Base-by-base conservation (phyloP, 2,888 invertebrate genomes). In the Nomada ruficornis region DNA sequence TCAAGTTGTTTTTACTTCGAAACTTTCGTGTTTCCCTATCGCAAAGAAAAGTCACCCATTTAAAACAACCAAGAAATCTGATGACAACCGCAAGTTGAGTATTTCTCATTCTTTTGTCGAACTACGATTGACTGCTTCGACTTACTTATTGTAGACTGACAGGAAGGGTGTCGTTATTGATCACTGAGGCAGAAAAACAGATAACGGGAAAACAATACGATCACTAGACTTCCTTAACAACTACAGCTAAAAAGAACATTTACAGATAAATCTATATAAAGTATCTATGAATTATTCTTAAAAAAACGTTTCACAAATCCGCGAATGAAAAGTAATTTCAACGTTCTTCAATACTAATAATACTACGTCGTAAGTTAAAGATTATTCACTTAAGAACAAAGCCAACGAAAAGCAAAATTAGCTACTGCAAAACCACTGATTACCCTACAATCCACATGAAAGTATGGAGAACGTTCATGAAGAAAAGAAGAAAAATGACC, bases 161-260 rank as follows among this genome's bases (percentile, higher is more conserved):
- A 26, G n/a, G 18, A 62, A 50, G 67, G 29, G 50, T 62, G 47
- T 72, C 18, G 42, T 73, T 72, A 36, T 26, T 44, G 54, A n/a
- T 4, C 11, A 29, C 10, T 18, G 42, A 23, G n/a, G 29, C 23
- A 36, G 23, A 55, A 44, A 63, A 68, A 55, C 23, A 42, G 50
- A 42, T 42, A 64, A 64, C 36, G 5, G 15, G 10, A 1, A 20
- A 67, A 44, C 52, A n/a, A 68, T 67, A 68, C 36, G 23, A 15
- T 67, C 4, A 1, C 18, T 7, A 18, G 26, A 52, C n/a, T 42
- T 60, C n/a, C 26, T 3, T 29, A 29, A 5, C 11, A 42, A 2
- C 20, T 26, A 2, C 54, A 2, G 7, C 13, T 63, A 9, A n/a
- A 72, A n/a, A 23, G 13, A 63, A 11, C 13, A 44, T 7, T 57